A percentile compares a stretch with the other conserved stretches of the same genome.
Evolutionary conservation across 2,113 vertebrate species (phyloP).

Genomic region (Chauna torquata): DNA sequence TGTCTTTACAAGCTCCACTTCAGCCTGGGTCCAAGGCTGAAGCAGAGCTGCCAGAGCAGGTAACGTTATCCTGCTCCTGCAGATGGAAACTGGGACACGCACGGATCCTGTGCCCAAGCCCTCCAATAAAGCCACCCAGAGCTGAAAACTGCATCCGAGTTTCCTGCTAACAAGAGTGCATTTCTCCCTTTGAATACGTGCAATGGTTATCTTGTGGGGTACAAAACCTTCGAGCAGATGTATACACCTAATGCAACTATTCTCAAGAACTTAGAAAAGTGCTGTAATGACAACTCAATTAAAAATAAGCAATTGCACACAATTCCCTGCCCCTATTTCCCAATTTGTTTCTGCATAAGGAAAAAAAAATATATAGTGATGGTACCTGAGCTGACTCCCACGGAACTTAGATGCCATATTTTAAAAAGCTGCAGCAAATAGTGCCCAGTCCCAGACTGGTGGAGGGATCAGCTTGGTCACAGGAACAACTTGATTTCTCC

Average conservation of each 20-base stretch:
- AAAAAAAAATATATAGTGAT: background rate
- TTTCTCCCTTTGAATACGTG: background rate
- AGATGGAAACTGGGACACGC: slow-evolving; percentile 9
- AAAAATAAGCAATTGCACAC: background rate
- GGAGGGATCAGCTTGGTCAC: background rate
- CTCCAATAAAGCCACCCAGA: background rate
- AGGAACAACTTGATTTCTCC: background rate
- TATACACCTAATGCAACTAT: background rate
- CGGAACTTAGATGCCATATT: background rate
- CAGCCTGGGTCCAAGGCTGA: background rate
- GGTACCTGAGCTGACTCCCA: background rate
- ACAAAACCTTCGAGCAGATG: background rate
- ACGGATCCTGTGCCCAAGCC: rapidly evolving
- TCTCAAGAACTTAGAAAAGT: background rate
- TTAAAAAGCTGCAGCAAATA: background rate
- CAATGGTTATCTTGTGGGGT: background rate
- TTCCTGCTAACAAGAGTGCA: rapidly evolving
- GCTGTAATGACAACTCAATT: background rate
- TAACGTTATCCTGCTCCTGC: background rate
- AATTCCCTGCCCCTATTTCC: background rate
- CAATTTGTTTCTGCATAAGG: background rate
- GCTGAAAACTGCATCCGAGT: background rate
- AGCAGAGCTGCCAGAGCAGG: background rate
- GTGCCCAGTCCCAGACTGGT: background rate
- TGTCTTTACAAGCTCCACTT: background rate